Conservation (phyloP, 2,113 vertebrate genomes). For the Colius striatus region DNA sequence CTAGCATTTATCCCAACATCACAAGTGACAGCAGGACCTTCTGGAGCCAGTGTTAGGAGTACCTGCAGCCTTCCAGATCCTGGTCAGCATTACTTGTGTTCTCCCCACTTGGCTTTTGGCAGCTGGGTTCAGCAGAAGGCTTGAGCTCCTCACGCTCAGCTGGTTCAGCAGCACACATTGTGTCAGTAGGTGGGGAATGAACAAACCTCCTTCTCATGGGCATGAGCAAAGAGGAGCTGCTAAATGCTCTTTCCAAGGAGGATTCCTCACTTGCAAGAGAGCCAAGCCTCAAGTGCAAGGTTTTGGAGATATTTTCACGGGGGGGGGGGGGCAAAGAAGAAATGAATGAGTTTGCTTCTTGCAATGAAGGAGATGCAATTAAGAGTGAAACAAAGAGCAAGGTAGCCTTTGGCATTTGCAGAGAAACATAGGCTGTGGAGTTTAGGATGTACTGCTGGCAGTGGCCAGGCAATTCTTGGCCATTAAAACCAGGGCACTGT, state of each 20-base stretch:
- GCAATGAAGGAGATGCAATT: background rate
- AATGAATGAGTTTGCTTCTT: background rate
- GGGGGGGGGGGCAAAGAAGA: too few relatives aligned
- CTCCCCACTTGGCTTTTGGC: background rate
- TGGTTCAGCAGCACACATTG: background rate
- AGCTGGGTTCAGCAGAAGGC: background rate
- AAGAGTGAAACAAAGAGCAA: background rate
- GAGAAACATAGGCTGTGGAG: background rate
- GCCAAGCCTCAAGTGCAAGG: background rate
- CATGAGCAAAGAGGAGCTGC: background rate
- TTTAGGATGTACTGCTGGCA: background rate
- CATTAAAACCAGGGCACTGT: conserved; percentile 4
- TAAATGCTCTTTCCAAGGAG: background rate
- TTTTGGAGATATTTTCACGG: background rate
- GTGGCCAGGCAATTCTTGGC: background rate
- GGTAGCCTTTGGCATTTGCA: background rate
- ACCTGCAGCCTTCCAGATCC: background rate
- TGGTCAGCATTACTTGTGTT: background rate
- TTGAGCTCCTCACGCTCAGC: background rate
- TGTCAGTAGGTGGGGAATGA: background rate
- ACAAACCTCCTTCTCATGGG: background rate
- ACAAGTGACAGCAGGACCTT: background rate
- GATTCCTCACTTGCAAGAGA: background rate
- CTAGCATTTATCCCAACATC: background rate
- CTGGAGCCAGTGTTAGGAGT: background rate